Conservation (phyloP, 2,888 invertebrate species). For the Cynaeus angustus region DNA sequence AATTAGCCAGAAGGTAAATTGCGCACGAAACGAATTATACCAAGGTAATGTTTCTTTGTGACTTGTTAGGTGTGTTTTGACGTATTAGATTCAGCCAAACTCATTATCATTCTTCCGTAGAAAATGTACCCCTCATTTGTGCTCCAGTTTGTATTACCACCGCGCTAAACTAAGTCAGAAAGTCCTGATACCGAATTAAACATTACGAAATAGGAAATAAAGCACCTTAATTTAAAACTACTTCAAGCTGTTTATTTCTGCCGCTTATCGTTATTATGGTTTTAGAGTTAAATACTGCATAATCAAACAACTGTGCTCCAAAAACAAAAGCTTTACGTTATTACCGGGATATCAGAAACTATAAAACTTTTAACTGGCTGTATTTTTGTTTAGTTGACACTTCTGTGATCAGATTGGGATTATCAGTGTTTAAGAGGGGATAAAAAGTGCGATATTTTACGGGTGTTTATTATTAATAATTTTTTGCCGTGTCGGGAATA, state of each 20-base stretch:
- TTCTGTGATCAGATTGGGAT: no score
- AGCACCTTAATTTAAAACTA: not conserved
- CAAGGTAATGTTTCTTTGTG: slow-evolving; percentile 48
- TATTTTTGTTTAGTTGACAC: no score
- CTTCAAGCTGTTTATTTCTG: not conserved
- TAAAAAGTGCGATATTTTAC: no score
- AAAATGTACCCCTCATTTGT: slow-evolving; percentile 27
- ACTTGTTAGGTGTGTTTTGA: slow-evolving; percentile 42
- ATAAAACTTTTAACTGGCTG: not conserved
- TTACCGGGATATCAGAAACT: not conserved
- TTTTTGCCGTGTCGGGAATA: no score
- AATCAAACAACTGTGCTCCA: not conserved
- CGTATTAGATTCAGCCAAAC: slow-evolving; percentile 34
- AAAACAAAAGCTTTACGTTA: not conserved
- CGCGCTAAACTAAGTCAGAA: not conserved
- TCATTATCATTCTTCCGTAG: slow-evolving; percentile 29
- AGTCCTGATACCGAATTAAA: not conserved
- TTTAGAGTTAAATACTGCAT: not conserved
- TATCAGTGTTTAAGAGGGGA: no score
- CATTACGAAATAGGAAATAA: not conserved
- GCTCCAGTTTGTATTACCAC: not conserved
- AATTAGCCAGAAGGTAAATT: slow-evolving; percentile 45
- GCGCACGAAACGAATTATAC: slow-evolving; percentile 48
- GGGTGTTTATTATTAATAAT: no score
- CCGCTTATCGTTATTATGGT: not conserved